phyloP scores from a whole-genome alignment of 2,113 vertebrate species.

The Mustela lutreola region DNA sequence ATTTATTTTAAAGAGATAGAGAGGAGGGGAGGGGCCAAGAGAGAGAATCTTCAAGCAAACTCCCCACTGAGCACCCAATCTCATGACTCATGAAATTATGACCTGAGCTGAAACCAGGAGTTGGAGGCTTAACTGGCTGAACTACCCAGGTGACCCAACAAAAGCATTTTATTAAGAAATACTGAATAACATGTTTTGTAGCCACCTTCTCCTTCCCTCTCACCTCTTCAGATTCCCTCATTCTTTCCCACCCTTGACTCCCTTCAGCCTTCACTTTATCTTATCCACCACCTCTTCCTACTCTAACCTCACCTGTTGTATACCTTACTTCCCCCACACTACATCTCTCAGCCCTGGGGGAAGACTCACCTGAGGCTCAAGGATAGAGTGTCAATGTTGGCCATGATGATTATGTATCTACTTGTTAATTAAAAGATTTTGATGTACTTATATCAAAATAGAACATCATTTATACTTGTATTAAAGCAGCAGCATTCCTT shows the following conservation, averaged over 20 bases:
- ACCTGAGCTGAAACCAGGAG: neutral
- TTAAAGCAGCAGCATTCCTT: neutral
- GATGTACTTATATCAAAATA: neutral
- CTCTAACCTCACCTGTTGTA: neutral
- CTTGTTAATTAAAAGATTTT: neutral
- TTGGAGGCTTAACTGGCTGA: neutral
- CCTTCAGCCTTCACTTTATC: neutral
- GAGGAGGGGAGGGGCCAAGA: neutral
- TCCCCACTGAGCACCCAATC: neutral
- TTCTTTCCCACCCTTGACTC: too few relatives aligned
- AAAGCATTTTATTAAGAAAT: neutral
- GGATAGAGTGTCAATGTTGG: neutral
- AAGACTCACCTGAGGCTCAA: neutral
- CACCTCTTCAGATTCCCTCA: neutral
- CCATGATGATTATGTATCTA: neutral
- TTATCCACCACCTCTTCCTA: neutral
- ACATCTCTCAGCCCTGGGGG: neutral
- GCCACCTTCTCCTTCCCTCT: rapidly evolving
- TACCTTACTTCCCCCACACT: neutral
- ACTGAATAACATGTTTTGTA: neutral
- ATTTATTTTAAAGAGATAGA: too few relatives aligned
- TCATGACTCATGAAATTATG: neutral
- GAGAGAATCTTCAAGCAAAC: neutral
- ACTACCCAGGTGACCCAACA: neutral
- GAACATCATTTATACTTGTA: neutral